Base-by-base conservation (phyloP, 2,888 invertebrate genomes). In the Microplitis deprimator region DNA sequence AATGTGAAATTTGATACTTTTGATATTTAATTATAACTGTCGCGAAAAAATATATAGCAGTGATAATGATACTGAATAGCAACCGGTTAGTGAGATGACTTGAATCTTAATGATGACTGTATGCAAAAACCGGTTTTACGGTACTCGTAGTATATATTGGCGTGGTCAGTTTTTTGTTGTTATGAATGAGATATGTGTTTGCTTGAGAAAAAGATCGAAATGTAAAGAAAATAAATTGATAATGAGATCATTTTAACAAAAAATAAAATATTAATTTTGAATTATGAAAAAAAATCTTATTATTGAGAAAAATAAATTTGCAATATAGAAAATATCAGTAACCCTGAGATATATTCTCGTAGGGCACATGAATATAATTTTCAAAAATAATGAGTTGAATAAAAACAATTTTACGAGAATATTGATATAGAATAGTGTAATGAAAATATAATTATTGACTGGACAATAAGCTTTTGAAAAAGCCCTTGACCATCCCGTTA, bases 401-500 rank as follows among this genome's bases (percentile, higher is more conserved):
- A 67, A 39, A 59, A 13, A 61, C 16, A 71, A 59, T 75, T 75
- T 67, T 10, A 29, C 16, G 4, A n/a, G 10, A 41, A 68, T 64
- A 69, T 16, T 17, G 6, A 20, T 62, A 13, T 16, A 64, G 20
- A 40, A 13, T 8, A 10, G 10, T 6, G 17, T 6, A 20, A 65
- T 50, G 61, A 65, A 59, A 68, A 78, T 39, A 40, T 67, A 38
- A 38, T 60, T 38, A 38, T 60, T 38, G 65, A 67, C 17, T 68
- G 41, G 10, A n/a, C 39, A 40, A 61, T 40, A 64, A 17, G 70
- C 67, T 73, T 50, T 71, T 70, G 75, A 62, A 50, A 80, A 82
- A 80, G 80, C 80, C 80, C 68, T 77, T 40, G 68, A 80, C 75
- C 76, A 77, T 80, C 82, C 81, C 80, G 80, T 75, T 85, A 89